These are phyloP conservation scores for Lasioglossum baleicum DNA, from an alignment of 1,140 invertebrate species.

Conservation along the genomic window DNA sequence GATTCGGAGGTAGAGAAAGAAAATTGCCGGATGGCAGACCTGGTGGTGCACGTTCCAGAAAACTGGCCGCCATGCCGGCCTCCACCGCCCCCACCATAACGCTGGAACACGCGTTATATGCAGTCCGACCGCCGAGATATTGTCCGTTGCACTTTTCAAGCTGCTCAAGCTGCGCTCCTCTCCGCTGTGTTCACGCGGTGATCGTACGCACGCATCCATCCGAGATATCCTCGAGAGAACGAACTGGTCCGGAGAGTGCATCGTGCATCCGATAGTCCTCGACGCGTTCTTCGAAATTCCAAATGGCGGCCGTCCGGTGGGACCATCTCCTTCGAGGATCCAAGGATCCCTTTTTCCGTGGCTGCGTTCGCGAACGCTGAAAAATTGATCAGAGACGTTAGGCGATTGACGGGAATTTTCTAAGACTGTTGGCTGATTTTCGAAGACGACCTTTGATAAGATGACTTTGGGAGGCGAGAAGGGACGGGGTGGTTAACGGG, in stretches of 20 bases:
- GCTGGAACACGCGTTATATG: conserved; percentile 21
- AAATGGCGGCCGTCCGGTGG: neutral
- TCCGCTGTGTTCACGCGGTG: too few relatives aligned
- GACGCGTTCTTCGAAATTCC: neutral
- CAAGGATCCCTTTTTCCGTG: too few relatives aligned
- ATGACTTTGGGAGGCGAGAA: too few relatives aligned
- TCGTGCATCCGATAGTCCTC: neutral
- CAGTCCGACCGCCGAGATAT: conserved; percentile 50
- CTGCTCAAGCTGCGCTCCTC: conserved; percentile 32
- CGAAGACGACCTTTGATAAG: conserved; percentile 46
- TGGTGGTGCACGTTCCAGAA: conserved; percentile 59
- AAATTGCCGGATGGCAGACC: conserved; percentile 43
- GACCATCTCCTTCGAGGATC: too few relatives aligned
- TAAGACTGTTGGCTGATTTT: conserved; percentile 48
- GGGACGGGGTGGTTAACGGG: conserved; percentile 37
- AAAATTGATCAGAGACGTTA: too few relatives aligned
- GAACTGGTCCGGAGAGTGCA: conserved; percentile 18
- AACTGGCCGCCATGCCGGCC: conserved; percentile 60
- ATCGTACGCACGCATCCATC: too few relatives aligned
- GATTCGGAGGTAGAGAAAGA: conserved; percentile 31
- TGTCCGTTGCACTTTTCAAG: conserved; percentile 65
- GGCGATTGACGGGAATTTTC: conserved; percentile 37
- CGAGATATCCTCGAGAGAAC: conserved; percentile 10
- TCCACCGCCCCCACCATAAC: conserved; percentile 30
- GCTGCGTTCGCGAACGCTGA: too few relatives aligned